Evolutionary conservation across 2,888 invertebrate genomes (phyloP).

Genomic region (Habrosyne pyritoides): DNA sequence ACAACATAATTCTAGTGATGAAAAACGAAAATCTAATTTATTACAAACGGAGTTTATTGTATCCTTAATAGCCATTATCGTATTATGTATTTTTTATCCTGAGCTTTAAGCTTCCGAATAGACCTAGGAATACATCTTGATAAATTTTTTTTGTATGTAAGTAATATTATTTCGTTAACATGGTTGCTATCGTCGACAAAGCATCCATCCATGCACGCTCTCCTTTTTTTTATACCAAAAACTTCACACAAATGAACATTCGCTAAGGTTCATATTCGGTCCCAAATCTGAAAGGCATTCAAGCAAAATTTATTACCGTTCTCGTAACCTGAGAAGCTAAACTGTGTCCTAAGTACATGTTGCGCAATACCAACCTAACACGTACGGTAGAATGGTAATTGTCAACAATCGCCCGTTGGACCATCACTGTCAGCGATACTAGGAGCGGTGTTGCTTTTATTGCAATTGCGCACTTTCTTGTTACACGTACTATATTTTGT

Average conservation of each 20-base stretch:
- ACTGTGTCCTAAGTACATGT: constrained; percentile 14
- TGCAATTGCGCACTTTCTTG: background rate
- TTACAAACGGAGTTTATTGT: too few species aligned
- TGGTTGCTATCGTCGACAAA: too few species aligned
- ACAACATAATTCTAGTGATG: background rate
- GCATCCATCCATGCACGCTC: too few species aligned
- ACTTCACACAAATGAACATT: background rate
- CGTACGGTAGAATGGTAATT: constrained; percentile 20
- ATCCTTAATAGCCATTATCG: too few species aligned
- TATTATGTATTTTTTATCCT: too few species aligned
- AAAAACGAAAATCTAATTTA: too few species aligned
- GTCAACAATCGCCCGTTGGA: constrained; percentile 28
- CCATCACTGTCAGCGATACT: constrained; percentile 18
- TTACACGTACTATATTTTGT: background rate
- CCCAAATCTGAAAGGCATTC: constrained; percentile 18
- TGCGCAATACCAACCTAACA: constrained; percentile 23
- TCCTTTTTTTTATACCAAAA: background rate
- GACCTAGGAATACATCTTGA: too few species aligned
- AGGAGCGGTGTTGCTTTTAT: constrained; percentile 5
- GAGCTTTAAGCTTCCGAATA: too few species aligned
- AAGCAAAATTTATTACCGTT: constrained; percentile 25
- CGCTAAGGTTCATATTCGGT: constrained; percentile 27
- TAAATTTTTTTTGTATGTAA: too few species aligned
- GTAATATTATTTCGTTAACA: too few species aligned
- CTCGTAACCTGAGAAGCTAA: constrained; percentile 20